Evolutionary conservation across 2,888 invertebrate genomes (phyloP), one percentile per base, ranked within the genome.

Genomic region (Leptopilina drosophilae): DNA sequence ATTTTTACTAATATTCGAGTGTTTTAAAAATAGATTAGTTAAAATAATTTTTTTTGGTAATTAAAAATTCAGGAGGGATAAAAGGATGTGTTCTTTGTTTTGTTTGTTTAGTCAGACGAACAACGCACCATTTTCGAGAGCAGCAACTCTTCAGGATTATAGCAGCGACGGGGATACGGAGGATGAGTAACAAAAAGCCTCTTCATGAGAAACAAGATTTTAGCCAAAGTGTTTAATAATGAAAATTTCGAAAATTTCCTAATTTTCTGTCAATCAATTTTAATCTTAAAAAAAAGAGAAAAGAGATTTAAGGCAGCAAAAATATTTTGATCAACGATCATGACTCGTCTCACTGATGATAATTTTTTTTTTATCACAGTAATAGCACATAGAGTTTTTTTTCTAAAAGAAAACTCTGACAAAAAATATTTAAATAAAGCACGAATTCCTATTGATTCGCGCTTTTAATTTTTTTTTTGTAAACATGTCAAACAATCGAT

Each of bases 111-210:
- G 93, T 84, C 92, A 93, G 88, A 93, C 92, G 88, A 92, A 93
- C 85, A 91, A 92, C 83, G 93, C 93, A 79, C 93, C 93, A 62
- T 93, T 92, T 85, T 89, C 93, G 84, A 93, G 94, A 88, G 93
- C 94, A 84, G 92, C 94, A 83, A 93, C 94, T 84, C 93, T 95
- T 81, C 94, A 94, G 84, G 95, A 95, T 86, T 95, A 95, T 93
- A 97, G 96, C 88, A 97, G 97, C 92, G 98, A 97, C 90, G 96
- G 97, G 65, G 98, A 97, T 91, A 96, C 97, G 59, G 98, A 98
- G 92, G 98, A 98, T 91, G 98, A 98, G 94, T 98, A 94, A 93
- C 91, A 89, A 84, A 90, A 89, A 88, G 88, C 87, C 56, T 77
- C 78, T 77, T 77, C 81, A 65, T 62, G 49, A 42, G 53, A 42